phyloP scores from a whole-genome alignment of 2,797 vertebrate genomes.

The Enteromius anoplus region DNA sequence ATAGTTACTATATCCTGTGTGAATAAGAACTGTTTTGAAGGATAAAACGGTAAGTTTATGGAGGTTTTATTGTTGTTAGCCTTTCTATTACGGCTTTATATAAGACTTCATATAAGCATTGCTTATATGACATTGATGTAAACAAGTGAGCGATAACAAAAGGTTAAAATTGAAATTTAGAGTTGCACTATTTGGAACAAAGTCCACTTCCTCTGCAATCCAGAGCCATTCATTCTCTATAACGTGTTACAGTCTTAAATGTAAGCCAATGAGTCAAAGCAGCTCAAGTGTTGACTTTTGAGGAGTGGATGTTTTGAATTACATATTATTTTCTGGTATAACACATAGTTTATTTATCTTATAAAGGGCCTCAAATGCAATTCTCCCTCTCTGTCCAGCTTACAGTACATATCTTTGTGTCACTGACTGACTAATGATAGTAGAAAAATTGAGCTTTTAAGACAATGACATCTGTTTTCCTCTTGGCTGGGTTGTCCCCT shows the following conservation, averaged over 20 bases:
- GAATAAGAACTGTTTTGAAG: background rate
- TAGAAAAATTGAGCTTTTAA: slow-evolving; percentile 33
- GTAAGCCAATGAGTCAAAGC: background rate
- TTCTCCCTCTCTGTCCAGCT: background rate
- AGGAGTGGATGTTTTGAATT: background rate
- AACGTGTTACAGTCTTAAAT: background rate
- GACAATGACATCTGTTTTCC: slow-evolving; percentile 55
- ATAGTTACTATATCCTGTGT: background rate
- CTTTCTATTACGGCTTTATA: background rate
- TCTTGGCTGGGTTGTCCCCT: slow-evolving; percentile 40
- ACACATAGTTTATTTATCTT: background rate
- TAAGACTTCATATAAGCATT: background rate
- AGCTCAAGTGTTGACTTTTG: background rate
- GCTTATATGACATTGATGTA: background rate
- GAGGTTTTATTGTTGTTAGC: background rate
- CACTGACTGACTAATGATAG: slow-evolving; percentile 35
- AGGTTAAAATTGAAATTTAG: background rate
- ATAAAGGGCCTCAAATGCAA: background rate
- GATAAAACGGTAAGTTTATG: slow-evolving; percentile 3
- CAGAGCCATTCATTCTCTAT: slow-evolving; percentile 16
- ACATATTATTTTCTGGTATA: background rate
- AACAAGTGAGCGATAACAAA: background rate
- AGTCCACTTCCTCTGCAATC: slow-evolving; percentile 8
- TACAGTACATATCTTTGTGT: background rate
- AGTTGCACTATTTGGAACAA: background rate